Evolutionary conservation across 64 coral and sea anemone genomes (phyloP), one percentile per base, ranked within the genome.

Genomic region (Catalaphyllia jardinei): DNA sequence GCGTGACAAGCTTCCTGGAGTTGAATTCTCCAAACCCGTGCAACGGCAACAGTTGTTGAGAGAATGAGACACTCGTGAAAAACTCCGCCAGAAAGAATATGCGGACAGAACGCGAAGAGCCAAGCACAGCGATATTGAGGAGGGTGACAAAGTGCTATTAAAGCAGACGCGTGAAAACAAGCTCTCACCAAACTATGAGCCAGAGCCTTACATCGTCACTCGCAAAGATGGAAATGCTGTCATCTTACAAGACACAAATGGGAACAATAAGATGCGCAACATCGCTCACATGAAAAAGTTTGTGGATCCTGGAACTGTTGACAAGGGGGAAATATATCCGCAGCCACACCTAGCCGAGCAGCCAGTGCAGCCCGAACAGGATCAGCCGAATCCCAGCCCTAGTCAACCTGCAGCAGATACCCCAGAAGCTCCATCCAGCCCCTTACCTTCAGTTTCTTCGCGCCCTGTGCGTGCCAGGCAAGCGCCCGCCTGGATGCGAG

Each of bases 81-180:
- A 92, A 30, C 54, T 92, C 5, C 29, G 29, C 39, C 88, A 86
- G 71, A 35, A 35, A 35, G 33, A 35, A 35, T 35, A 35, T 35
- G 33, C 33, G 33, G 33, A 35, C 33, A 35, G 25, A 29, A 69
- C 62, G 59, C 52, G 77, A 87, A 57, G 69, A 75, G 93, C 88
- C 24, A 71, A 87, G 50, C 24, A 94, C 22, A 90, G 27, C n/a
- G 27, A 86, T 1, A 60, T 94, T 69, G 14, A 78, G 63, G 74
- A 46, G 10, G 93, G 83, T 16, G 93, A 87, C 67, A 87, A 72
- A 72, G 74, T 91, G 10, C 72, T 95, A 27, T 62, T 95, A 22
- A 75, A 95, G 59, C 93, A 95, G 64, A 35, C 84, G 20, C 87
- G 82, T 29, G 22, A 91, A 22, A 88, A 91, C 71, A 95, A 88